phyloP scores from a whole-genome alignment of 2,888 invertebrate genomes.

The Agrochola lota region DNA sequence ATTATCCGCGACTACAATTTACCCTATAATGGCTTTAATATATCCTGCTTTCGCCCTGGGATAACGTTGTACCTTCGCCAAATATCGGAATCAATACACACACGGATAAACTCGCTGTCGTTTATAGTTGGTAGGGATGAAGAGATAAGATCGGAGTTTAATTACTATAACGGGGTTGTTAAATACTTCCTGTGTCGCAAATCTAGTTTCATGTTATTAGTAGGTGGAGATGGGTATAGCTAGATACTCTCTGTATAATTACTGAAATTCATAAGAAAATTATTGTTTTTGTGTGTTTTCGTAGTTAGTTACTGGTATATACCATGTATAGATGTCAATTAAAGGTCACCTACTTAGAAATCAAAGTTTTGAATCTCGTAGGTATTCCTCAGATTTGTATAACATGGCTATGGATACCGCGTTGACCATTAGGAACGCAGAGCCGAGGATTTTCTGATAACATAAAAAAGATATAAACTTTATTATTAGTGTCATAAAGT shows the following conservation, averaged over 20 bases:
- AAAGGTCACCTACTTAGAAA: neutral
- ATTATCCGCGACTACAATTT: neutral
- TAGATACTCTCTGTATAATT: neutral
- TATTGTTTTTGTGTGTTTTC: slow-evolving; percentile 2
- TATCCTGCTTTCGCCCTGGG: neutral
- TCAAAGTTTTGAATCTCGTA: neutral
- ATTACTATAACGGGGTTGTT: neutral
- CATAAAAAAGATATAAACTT: slow-evolving; percentile 15
- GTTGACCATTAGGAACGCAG: neutral
- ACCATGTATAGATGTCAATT: slow-evolving; percentile 2
- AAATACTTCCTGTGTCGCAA: slow-evolving; percentile 1
- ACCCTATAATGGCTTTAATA: neutral
- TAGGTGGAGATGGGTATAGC: neutral
- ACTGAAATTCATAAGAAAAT: neutral
- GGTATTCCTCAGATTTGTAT: neutral
- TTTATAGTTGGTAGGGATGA: neutral
- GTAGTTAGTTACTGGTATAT: slow-evolving; percentile 2
- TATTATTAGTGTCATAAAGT: neutral
- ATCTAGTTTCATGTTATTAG: slow-evolving; percentile 19
- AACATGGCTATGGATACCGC: neutral
- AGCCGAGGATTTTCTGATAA: neutral
- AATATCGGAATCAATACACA: neutral
- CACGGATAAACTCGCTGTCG: neutral
- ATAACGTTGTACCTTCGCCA: neutral
- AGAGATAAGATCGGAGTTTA: neutral